phyloP scores from a whole-genome alignment of 2,888 invertebrate species.

The Ptychoptera albimana region DNA sequence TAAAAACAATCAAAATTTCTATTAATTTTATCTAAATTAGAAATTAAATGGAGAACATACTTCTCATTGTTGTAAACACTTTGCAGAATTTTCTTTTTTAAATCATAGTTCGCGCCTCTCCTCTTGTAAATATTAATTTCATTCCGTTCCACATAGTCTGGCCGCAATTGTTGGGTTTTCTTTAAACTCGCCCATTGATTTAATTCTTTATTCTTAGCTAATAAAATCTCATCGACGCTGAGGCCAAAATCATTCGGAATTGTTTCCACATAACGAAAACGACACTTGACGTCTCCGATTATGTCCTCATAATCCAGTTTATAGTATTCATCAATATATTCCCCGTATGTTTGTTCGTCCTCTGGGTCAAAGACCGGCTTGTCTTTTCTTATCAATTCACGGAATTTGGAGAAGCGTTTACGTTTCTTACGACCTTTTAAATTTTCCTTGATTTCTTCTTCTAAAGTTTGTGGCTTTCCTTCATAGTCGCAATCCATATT shows the following conservation, averaged over 20 bases:
- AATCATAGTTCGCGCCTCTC: constrained; percentile 51
- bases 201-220: constrained; percentile 82
- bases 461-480: constrained; percentile 33
- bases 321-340: constrained; percentile 92
- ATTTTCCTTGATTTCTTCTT: constrained; percentile 40
- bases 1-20: constrained; percentile 8
- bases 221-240: constrained; percentile 79
- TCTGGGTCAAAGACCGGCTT: constrained; percentile 78
- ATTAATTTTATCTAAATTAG: constrained; percentile 3
- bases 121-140: constrained; percentile 61
- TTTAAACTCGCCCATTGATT: constrained; percentile 92
- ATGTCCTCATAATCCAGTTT: constrained; percentile 91
- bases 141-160: constrained; percentile 60
- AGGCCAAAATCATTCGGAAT: constrained; percentile 85
- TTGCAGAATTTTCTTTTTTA: constrained; percentile 64
- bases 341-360: constrained; percentile 54
- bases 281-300: constrained; percentile 76
- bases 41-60: constrained; percentile 9
- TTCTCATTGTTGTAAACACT: constrained; percentile 49
- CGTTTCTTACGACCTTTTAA: constrained; percentile 41
- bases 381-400: constrained; percentile 49
- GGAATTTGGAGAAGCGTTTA: constrained; percentile 57
- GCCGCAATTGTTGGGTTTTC: constrained; percentile 62
- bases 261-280: constrained; percentile 85
- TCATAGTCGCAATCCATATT: constrained; percentile 85